Conservation (phyloP, 2,888 invertebrate genomes). For the Plebejus anna region DNA sequence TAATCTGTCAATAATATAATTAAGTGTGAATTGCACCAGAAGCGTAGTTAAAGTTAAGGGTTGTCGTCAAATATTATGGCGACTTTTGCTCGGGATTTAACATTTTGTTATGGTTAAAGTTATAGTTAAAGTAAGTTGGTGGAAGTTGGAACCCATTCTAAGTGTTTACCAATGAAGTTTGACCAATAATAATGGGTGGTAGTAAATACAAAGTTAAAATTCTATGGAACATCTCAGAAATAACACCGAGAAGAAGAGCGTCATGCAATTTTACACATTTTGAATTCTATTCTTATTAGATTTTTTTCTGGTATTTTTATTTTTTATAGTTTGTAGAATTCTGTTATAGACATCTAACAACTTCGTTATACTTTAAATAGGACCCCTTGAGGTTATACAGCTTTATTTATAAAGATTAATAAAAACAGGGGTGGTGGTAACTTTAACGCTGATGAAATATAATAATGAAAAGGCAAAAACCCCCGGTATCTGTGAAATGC, state of each 20-base stretch:
- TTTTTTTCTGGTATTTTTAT: not conserved
- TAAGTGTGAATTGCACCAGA: not conserved
- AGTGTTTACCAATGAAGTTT: not conserved
- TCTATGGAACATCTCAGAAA: not conserved
- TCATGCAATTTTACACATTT: no score
- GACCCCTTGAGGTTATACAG: not conserved
- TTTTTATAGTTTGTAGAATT: no score
- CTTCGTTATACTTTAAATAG: not conserved
- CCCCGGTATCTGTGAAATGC: constrained; percentile 51
- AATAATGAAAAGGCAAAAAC: constrained; percentile 52
- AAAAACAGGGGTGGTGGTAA: not conserved
- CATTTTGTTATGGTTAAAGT: no score
- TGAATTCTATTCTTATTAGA: not conserved
- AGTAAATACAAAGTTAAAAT: not conserved
- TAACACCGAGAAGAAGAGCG: no score
- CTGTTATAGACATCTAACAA: not conserved
- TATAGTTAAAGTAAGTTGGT: no score
- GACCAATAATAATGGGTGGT: no score
- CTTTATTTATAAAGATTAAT: not conserved
- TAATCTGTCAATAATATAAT: not conserved
- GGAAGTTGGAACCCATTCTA: no score
- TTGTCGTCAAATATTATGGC: no score
- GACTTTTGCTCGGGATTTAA: no score
- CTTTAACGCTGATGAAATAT: not conserved
- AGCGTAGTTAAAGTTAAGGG: no score